phyloP scores from a whole-genome alignment of 2,797 vertebrate species.

The Peromyscus aztecus region DNA sequence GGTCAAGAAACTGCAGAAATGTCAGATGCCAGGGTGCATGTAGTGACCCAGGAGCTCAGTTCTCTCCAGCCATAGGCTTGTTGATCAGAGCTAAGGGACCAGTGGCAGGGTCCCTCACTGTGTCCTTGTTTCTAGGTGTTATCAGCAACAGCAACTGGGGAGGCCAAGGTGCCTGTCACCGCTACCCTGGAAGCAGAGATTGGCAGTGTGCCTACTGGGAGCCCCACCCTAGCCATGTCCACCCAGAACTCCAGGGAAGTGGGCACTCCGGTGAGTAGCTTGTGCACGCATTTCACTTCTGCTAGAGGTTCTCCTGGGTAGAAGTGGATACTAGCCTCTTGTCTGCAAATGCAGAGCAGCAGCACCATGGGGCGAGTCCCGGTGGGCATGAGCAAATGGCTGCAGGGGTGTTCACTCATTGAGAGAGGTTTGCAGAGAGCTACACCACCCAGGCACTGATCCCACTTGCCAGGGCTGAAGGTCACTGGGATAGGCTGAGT shows the following conservation, averaged over 20 bases:
- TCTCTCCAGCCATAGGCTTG: no score
- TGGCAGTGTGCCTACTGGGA: background rate
- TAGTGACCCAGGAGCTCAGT: no score
- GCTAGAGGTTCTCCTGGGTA: rapidly evolving
- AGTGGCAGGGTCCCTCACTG: background rate
- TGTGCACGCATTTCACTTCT: background rate
- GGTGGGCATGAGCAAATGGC: background rate
- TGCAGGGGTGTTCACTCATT: background rate
- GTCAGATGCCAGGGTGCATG: background rate
- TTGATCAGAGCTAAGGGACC: background rate
- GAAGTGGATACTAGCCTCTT: background rate
- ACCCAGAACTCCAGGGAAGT: background rate
- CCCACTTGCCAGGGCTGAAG: no score
- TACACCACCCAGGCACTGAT: rapidly evolving
- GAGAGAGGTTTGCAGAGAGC: background rate
- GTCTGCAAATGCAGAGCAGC: background rate
- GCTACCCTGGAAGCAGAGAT: background rate
- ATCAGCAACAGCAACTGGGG: background rate
- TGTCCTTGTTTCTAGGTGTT: slow-evolving; percentile 45
- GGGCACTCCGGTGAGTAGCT: slow-evolving; percentile 50
- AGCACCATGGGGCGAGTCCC: background rate
- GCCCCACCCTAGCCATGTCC: background rate
- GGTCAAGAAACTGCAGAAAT: background rate
- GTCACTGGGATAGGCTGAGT: background rate
- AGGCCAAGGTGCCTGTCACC: background rate